phyloP scores from a whole-genome alignment of 2,888 invertebrate species.

The Pristionchus arcanus region DNA sequence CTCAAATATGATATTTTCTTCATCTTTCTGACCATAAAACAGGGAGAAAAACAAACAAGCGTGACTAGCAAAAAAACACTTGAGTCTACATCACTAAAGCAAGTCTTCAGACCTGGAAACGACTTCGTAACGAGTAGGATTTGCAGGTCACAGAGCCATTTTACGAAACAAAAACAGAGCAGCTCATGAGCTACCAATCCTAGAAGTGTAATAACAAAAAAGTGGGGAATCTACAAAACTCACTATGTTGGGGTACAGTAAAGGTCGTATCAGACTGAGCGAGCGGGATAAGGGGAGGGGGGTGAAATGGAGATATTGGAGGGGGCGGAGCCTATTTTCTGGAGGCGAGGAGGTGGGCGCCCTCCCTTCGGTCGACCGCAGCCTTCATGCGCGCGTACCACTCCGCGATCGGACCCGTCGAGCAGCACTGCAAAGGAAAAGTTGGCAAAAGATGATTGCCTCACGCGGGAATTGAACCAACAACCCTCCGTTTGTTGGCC shows the following conservation, averaged over 20 bases:
- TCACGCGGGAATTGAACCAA: neutral
- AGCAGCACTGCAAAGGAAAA: slow-evolving; percentile 43
- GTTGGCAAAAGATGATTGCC: neutral
- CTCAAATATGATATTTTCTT: neutral
- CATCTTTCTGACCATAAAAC: neutral
- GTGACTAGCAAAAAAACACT: slow-evolving; percentile 7
- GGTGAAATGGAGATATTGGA: neutral
- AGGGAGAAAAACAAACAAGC: neutral
- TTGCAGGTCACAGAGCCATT: neutral
- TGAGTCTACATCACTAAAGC: slow-evolving; percentile 27
- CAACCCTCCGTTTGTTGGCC: neutral
- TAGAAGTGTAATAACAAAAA: neutral
- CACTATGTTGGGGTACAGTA: neutral
- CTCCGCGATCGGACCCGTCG: slow-evolving; percentile 65
- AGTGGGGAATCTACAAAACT: neutral
- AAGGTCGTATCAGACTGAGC: neutral
- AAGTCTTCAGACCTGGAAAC: neutral
- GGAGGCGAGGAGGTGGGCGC: slow-evolving; percentile 54
- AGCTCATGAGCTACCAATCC: neutral
- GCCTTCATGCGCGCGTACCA: slow-evolving; percentile 71
- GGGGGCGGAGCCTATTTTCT: slow-evolving; percentile 17
- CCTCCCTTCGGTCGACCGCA: slow-evolving; percentile 66
- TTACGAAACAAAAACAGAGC: neutral
- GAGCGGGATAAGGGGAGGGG: neutral
- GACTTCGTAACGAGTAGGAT: neutral